Evolutionary conservation across 2,797 vertebrate species (phyloP).

Genomic region (Eulemur albifrons): DNA sequence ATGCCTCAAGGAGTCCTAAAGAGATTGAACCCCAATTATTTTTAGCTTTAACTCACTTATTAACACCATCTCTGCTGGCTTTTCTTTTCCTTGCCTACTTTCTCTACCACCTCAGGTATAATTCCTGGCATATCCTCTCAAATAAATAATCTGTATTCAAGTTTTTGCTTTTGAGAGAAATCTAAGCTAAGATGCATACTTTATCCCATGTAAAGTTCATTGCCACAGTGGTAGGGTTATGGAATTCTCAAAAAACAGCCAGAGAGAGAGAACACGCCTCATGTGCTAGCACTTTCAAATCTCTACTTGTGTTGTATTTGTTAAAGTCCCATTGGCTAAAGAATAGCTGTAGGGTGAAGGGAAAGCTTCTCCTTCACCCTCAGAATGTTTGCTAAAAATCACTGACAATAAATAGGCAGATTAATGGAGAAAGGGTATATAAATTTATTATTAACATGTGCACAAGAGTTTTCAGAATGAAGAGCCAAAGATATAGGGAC

Average conservation of each 20-base stretch:
- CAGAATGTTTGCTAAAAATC: background rate
- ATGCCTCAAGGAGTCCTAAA: background rate
- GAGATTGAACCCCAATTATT: background rate
- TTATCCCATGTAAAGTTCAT: background rate
- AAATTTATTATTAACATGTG: background rate
- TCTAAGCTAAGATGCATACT: background rate
- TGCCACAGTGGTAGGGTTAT: background rate
- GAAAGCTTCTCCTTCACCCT: background rate
- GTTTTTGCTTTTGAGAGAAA: background rate
- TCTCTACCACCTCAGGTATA: background rate
- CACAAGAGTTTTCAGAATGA: background rate
- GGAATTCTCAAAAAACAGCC: background rate
- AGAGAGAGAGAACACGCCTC: background rate
- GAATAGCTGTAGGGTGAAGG: background rate
- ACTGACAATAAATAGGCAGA: background rate
- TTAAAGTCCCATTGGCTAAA: background rate
- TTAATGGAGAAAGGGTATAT: background rate
- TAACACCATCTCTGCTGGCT: background rate
- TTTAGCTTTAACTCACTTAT: background rate
- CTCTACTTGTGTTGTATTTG: background rate
- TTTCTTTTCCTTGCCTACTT: background rate
- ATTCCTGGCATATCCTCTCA: background rate
- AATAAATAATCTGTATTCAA: background rate
- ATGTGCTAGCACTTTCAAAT: background rate
- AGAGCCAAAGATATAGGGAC: background rate